Evolutionary conservation across 1,140 invertebrate species (phyloP).

Genomic region (Drosophila melanogaster): DNA sequence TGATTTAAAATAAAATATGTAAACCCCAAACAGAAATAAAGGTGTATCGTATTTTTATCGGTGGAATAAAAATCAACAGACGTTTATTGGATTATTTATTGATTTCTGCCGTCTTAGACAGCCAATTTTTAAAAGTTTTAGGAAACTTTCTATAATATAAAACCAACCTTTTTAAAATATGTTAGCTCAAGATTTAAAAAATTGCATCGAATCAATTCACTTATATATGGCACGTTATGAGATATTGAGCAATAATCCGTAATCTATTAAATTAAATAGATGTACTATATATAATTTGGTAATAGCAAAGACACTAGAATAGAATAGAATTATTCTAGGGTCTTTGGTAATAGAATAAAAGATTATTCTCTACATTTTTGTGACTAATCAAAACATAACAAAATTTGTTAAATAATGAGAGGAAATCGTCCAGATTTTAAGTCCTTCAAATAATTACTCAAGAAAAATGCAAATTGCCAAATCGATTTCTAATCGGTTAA

Average conservation of each 20-base stretch:
- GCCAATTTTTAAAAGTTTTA: background rate
- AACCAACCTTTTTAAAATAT: slow-evolving; percentile 1
- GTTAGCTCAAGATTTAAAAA: slow-evolving; percentile 24
- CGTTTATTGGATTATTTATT: slow-evolving; percentile 26
- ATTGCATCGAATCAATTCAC: slow-evolving; percentile 28
- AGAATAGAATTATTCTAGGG: too few species aligned
- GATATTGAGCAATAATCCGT: slow-evolving; percentile 36
- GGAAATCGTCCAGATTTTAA: background rate
- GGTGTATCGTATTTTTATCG: background rate
- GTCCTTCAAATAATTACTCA: background rate
- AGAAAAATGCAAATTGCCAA: background rate
- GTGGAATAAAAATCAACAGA: background rate
- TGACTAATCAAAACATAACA: slow-evolving; percentile 14
- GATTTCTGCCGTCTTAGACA: slow-evolving; percentile 11
- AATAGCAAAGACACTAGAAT: too few species aligned
- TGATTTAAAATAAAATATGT: slow-evolving; percentile 5
- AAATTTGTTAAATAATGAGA: background rate
- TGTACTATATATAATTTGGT: slow-evolving; percentile 1
- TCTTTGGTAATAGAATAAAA: too few species aligned
- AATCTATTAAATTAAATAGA: background rate
- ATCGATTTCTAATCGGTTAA: background rate
- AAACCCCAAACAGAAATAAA: slow-evolving; percentile 6
- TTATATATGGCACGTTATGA: slow-evolving; percentile 52
- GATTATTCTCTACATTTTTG: background rate
- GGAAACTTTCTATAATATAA: slow-evolving; percentile 12